These are phyloP conservation scores for Toxonevra muliebris DNA, from an alignment of 2,888 invertebrate species.

Conservation along the genomic window DNA sequence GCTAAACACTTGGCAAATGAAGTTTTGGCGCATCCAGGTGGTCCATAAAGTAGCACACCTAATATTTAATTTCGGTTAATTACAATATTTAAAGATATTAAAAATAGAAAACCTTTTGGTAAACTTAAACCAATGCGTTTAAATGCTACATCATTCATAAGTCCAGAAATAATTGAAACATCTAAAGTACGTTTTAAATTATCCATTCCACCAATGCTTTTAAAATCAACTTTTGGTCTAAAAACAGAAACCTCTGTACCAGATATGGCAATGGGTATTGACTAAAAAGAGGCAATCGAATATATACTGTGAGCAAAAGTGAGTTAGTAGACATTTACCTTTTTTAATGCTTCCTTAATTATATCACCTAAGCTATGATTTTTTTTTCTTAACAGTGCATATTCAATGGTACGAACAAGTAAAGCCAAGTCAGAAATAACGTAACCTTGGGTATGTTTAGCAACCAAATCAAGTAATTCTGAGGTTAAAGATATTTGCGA, in stretches of 20 bases:
- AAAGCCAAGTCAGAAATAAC: conserved; percentile 68
- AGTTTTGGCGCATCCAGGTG: conserved; percentile 75
- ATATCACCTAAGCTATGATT: background rate
- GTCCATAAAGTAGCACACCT: conserved; percentile 72
- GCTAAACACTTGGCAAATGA: conserved; percentile 70
- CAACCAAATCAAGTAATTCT: conserved; percentile 53
- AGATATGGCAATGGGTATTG: conserved; percentile 63
- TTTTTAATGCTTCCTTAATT: conserved; percentile 23
- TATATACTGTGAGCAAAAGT: background rate
- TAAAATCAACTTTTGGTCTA: conserved; percentile 63
- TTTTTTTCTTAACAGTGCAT: conserved; percentile 41
- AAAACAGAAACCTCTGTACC: conserved; percentile 65
- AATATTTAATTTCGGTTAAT: background rate
- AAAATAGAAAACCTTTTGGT: conserved; percentile 65
- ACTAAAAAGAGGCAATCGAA: conserved; percentile 25
- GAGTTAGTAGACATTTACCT: background rate
- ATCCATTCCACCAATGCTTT: conserved; percentile 69
- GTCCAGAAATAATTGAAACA: conserved; percentile 69
- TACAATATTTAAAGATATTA: conserved; percentile 1
- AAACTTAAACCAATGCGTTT: conserved; percentile 68
- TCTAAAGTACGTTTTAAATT: conserved; percentile 67
- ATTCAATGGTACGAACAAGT: conserved; percentile 63
- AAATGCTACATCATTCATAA: conserved; percentile 68
- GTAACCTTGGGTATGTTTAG: conserved; percentile 69
- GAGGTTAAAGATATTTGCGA: conserved; percentile 30